These are phyloP conservation scores for Agrilus biguttatus DNA, from an alignment of 2,888 invertebrate genomes.

Conservation along the genomic window DNA sequence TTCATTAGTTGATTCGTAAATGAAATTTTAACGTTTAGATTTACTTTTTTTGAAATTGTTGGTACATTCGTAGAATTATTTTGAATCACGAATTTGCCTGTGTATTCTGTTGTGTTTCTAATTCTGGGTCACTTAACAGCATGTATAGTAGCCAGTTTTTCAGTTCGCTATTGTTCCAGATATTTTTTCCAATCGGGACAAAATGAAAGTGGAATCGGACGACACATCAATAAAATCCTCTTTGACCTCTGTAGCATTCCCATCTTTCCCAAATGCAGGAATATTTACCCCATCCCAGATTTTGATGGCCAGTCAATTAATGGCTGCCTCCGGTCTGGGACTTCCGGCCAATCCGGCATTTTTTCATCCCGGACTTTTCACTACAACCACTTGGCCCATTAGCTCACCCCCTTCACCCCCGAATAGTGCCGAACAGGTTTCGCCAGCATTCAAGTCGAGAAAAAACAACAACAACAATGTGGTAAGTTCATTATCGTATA, in stretches of 20 bases:
- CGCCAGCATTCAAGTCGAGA: slow-evolving; percentile 25
- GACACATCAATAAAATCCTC: slow-evolving; percentile 42
- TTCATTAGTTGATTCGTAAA: no score
- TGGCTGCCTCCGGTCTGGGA: slow-evolving; percentile 41
- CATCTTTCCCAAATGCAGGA: slow-evolving; percentile 29
- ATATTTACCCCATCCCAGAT: slow-evolving; percentile 37
- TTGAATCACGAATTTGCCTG: no score
- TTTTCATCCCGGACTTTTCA: slow-evolving; percentile 46
- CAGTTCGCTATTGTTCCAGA: slow-evolving; percentile 20
- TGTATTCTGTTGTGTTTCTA: no score
- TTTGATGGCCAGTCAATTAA: slow-evolving; percentile 34
- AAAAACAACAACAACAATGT: slow-evolving; percentile 31
- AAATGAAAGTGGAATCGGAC: slow-evolving; percentile 37
- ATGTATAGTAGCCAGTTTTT: no score
- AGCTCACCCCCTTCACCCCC: slow-evolving; percentile 40
- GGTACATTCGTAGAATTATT: no score
- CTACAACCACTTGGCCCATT: slow-evolving; percentile 31
- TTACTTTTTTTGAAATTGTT: no score
- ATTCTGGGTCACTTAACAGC: no score
- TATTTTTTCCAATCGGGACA: slow-evolving; percentile 19
- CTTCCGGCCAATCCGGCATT: slow-evolving; percentile 43
- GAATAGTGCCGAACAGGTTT: slow-evolving; percentile 32
- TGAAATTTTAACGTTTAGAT: no score
- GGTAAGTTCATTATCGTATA: slow-evolving; percentile 1
- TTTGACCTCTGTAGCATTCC: slow-evolving; percentile 40